These are phyloP conservation scores for Andrena hattorfiana DNA, from an alignment of 2,888 invertebrate species.

Conservation along the genomic window DNA sequence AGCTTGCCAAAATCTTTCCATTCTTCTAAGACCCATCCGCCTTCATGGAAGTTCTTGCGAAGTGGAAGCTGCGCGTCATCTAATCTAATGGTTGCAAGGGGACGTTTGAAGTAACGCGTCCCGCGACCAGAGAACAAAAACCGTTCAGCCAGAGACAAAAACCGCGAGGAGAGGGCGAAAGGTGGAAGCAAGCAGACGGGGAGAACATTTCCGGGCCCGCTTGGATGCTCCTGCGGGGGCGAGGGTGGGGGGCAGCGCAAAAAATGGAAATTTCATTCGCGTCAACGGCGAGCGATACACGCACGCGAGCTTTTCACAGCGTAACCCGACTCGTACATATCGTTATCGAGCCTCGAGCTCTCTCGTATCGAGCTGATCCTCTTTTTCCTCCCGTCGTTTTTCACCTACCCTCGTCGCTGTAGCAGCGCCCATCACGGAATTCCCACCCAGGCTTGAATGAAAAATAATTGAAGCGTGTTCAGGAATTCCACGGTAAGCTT, in stretches of 20 bases:
- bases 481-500: not conserved
- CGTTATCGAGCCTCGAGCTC: constrained; percentile 47
- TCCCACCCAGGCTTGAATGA: not conserved
- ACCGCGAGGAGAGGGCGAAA: constrained; percentile 1
- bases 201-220: constrained; percentile 34
- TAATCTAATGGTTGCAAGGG: too few relatives aligned
- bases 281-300: constrained; percentile 43
- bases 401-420: constrained; percentile 20
- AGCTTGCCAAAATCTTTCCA: too few relatives aligned
- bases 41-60: too few relatives aligned
- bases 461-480: constrained; percentile 42
- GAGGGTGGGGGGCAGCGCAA: constrained; percentile 49
- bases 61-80: too few relatives aligned
- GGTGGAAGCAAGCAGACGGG: not conserved
- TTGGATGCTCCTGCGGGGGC: constrained; percentile 43
- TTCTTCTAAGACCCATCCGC: too few relatives aligned
- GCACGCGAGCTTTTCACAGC: constrained; percentile 25
- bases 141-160: not conserved
- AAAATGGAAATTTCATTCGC: constrained; percentile 77
- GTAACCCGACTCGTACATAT: constrained; percentile 50
- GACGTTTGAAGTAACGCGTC: too few relatives aligned
- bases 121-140: not conserved
- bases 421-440: constrained; percentile 21
- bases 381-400: constrained; percentile 37
- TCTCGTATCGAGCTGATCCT: constrained; percentile 36